phyloP scores from a whole-genome alignment of 2,888 invertebrate genomes.

The Geotrupes spiniger region DNA sequence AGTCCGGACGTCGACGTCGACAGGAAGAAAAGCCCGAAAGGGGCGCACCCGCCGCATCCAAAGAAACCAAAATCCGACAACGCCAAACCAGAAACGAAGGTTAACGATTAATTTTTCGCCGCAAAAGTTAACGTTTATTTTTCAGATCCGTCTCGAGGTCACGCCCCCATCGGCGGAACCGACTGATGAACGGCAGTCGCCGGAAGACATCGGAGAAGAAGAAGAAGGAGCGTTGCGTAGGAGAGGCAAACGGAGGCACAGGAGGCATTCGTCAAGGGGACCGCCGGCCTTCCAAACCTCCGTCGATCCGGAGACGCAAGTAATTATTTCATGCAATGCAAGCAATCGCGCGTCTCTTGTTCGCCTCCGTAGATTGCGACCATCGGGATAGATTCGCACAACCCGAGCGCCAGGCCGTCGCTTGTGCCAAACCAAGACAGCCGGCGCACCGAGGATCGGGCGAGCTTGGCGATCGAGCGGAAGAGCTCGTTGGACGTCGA shows the following conservation, averaged over 20 bases:
- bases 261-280: slow-evolving; percentile 42
- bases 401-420: slow-evolving; percentile 65
- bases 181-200: neutral
- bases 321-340: slow-evolving; percentile 34
- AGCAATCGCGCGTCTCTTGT: too few relatives aligned
- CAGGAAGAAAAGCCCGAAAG: slow-evolving; percentile 4
- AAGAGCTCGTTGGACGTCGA: slow-evolving; percentile 35
- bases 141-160: slow-evolving; percentile 13
- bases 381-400: slow-evolving; percentile 58
- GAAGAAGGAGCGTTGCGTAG: slow-evolving; percentile 61
- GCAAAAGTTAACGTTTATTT: too few relatives aligned
- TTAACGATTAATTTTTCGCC: too few relatives aligned
- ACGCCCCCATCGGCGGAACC: slow-evolving; percentile 13
- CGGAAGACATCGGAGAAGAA: slow-evolving; percentile 53
- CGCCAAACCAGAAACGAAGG: neutral
- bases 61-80: slow-evolving; percentile 11
- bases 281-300: slow-evolving; percentile 44
- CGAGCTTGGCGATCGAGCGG: slow-evolving; percentile 9
- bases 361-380: slow-evolving; percentile 33
- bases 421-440: slow-evolving; percentile 53
- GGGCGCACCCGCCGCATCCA: slow-evolving; percentile 10
- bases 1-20: slow-evolving; percentile 13
- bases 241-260: slow-evolving; percentile 54
- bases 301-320: slow-evolving; percentile 70
- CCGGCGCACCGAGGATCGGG: slow-evolving; percentile 29